Base-by-base conservation (phyloP, 2,113 vertebrate genomes). In the Leucosticte australis region DNA sequence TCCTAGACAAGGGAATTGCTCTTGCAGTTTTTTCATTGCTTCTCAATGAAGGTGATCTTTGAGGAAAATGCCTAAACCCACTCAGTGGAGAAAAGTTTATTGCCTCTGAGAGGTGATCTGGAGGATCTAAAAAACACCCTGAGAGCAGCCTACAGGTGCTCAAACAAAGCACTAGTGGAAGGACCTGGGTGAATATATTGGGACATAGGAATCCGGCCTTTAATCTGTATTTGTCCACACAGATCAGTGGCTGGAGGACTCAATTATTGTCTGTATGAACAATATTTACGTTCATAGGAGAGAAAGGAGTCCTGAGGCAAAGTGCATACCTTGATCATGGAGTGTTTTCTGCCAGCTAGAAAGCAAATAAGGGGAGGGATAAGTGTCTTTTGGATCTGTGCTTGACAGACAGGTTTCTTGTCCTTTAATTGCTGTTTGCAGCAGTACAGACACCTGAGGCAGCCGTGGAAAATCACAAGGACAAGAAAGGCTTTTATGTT, bases 391-490 rank as follows among this genome's bases (percentile, higher is more conserved):
- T 26, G 50, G 42, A 59, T 95, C 55, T 86, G 37, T 55, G 46
- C 19, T 87, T 96, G 90, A 94, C 52, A 88, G 85, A 77, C 79
- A 90, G 41, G 42, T 74, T 93, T 59, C 60, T 83, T 83, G 79
- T 94, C 85, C 59, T 95, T 73, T 94, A 95, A 94, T 95, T 92
- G 76, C 59, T 94, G 30, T 94, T 95, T 95, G 79, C 75, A 88
- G 73, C 59, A 35, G 8, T n/a, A 77, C 39, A 80, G 83, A 56
- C 76, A 92, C 71, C 64, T 83, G 79, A 96, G 82, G 79, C 68
- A 81, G 46, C 60, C 6, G 3, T 77, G n/a, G 82, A 92, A 93
- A 90, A 83, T 94, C 85, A 94, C 56, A 83, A 87, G 56, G n/a
- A 52, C 44, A 28, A 90, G 60, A 94, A 83, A 92, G 55, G 10